Conservation (phyloP, 2,113 vertebrate species). For the Anser brachyrhynchus region DNA sequence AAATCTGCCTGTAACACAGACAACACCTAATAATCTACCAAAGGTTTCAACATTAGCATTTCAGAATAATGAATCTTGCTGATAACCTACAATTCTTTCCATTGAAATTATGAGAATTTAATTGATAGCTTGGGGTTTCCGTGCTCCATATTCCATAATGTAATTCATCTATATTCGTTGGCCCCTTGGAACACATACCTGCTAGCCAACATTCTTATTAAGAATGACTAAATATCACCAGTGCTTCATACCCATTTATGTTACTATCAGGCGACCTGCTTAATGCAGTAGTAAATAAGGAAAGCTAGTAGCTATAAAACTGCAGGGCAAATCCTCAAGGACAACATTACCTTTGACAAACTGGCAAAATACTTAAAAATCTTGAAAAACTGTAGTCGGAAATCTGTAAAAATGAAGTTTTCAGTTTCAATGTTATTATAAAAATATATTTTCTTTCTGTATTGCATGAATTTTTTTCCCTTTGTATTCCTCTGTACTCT, state of each 20-base stretch:
- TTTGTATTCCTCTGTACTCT: neutral
- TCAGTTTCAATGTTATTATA: neutral
- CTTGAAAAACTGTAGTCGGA: conserved; percentile 17
- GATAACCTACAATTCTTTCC: conserved; percentile 4
- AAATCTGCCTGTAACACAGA: neutral
- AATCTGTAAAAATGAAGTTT: conserved; percentile 33
- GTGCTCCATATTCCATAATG: neutral
- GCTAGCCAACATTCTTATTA: conserved; percentile 13
- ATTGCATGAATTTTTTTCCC: neutral
- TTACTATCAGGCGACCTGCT: conserved; percentile 22
- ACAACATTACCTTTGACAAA: conserved; percentile 50
- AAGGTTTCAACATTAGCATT: neutral
- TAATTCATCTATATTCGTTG: conserved; percentile 18
- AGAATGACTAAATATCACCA: conserved; percentile 57
- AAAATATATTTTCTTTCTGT: conserved; percentile 7
- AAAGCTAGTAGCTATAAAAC: conserved; percentile 38
- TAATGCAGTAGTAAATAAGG: conserved; percentile 59
- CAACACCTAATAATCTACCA: neutral
- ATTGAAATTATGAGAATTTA: neutral
- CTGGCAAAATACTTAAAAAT: conserved; percentile 39
- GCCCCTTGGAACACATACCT: conserved; percentile 19
- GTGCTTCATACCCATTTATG: conserved; percentile 22
- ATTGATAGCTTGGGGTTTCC: neutral
- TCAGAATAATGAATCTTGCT: conserved; percentile 10
- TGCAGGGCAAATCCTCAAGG: conserved; percentile 46